Evolutionary conservation across 2,888 invertebrate genomes (phyloP).

Genomic region (Trichogramma dendrolimi): DNA sequence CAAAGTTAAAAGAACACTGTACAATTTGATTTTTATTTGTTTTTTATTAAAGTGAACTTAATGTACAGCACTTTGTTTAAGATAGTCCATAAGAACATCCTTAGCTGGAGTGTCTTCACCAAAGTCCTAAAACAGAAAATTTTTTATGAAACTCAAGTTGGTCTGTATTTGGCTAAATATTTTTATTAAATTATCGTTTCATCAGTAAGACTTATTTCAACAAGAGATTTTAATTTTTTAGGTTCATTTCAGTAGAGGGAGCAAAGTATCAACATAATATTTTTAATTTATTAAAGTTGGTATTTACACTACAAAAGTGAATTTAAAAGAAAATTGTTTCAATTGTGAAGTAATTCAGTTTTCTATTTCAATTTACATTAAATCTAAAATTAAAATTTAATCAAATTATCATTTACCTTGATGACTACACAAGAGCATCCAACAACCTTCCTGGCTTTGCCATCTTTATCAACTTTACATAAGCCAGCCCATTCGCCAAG

Average conservation of each 20-base stretch:
- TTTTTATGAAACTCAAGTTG: too few species aligned
- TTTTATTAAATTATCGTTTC: constrained; percentile 4
- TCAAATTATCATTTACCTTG: constrained; percentile 64
- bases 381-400: constrained; percentile 5
- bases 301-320: neutral
- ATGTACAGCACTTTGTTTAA: constrained; percentile 64
- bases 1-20: too few species aligned
- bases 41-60: constrained; percentile 49
- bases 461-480: constrained; percentile 98
- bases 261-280: constrained; percentile 47
- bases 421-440: constrained; percentile 98
- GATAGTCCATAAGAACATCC: constrained; percentile 91
- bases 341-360: neutral
- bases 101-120: constrained; percentile 95
- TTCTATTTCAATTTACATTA: neutral
- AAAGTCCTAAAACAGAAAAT: constrained; percentile 69
- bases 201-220: constrained; percentile 42
- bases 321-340: neutral
- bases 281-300: constrained; percentile 2
- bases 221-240: constrained; percentile 37
- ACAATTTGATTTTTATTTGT: constrained; percentile 14
- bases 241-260: constrained; percentile 54
- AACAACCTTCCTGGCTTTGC: constrained; percentile 97
- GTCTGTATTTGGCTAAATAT: neutral
- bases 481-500: constrained; percentile 99